A percentile compares a stretch with the other conserved stretches of the same genome.
These are phyloP conservation scores for Neoscelio sp. DNA, from an alignment of 2,888 invertebrate species.

Conservation along the genomic window DNA sequence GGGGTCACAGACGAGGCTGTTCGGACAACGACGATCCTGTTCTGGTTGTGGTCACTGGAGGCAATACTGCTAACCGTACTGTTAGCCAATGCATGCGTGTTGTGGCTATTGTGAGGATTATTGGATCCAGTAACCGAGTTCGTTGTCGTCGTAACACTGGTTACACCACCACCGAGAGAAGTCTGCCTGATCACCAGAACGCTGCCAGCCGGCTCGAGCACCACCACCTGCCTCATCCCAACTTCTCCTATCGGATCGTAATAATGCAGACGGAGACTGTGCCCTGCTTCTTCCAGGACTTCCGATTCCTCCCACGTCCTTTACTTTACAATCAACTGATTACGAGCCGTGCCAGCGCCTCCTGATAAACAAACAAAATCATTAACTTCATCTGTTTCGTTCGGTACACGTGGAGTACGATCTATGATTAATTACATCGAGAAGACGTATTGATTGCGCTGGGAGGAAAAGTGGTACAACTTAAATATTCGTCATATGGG, in stretches of 20 bases:
- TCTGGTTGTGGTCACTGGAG: conserved; percentile 81
- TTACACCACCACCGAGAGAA: conserved; percentile 75
- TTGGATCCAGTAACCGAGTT: conserved; percentile 70
- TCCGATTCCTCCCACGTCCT: conserved; percentile 14
- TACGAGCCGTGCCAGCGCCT: conserved; percentile 4
- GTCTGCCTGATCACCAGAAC: conserved; percentile 82
- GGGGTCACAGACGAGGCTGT: conserved; percentile 79
- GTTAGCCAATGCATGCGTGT: conserved; percentile 75
- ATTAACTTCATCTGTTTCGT: no score
- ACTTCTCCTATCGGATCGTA: conserved; percentile 17
- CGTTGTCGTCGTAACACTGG: conserved; percentile 74
- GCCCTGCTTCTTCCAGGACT: conserved; percentile 10
- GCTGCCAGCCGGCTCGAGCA: conserved; percentile 81
- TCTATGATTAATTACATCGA: no score
- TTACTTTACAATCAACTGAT: conserved; percentile 14
- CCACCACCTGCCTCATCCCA: conserved; percentile 59
- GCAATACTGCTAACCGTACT: conserved; percentile 75
- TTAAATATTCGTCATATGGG: no score
- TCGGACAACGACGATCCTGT: conserved; percentile 81
- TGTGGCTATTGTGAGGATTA: conserved; percentile 73
- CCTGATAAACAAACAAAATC: conserved; percentile 22
- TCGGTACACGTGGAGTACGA: no score
- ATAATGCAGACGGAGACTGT: conserved; percentile 35
- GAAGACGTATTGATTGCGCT: no score
- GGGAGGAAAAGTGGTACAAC: no score